These are phyloP conservation scores for Scomber japonicus DNA, from an alignment of 2,113 vertebrate genomes.

Conservation along the genomic window DNA sequence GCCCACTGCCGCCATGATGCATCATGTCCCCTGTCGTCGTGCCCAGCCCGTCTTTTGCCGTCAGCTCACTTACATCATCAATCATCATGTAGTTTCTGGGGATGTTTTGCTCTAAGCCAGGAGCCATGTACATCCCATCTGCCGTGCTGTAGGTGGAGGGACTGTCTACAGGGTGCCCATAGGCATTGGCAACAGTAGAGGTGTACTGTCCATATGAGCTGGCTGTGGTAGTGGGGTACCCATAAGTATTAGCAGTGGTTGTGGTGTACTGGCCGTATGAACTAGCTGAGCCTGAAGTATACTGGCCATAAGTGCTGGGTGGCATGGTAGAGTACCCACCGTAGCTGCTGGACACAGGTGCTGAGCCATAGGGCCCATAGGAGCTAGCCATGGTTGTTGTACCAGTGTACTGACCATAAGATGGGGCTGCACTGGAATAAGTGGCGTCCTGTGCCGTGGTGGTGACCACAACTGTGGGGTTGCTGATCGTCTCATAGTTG, in stretches of 20 bases:
- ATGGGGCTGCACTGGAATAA: slow-evolving; percentile 79
- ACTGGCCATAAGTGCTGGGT: slow-evolving; percentile 83
- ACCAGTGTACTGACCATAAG: slow-evolving; percentile 83
- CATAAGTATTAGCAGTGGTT: slow-evolving; percentile 83
- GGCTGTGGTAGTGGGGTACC: slow-evolving; percentile 84
- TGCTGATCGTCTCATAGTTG: slow-evolving; percentile 94
- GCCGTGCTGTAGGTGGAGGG: slow-evolving; percentile 87
- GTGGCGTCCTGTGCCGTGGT: slow-evolving; percentile 86
- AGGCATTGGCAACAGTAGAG: slow-evolving; percentile 84
- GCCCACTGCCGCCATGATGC: slow-evolving; percentile 86
- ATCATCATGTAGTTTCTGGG: slow-evolving; percentile 99
- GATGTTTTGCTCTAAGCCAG: slow-evolving; percentile 94
- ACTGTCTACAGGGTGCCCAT: slow-evolving; percentile 88
- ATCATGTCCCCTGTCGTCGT: slow-evolving; percentile 86
- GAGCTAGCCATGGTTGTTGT: slow-evolving; percentile 80
- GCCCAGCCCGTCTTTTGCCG: slow-evolving; percentile 91
- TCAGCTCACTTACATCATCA: slow-evolving; percentile 97
- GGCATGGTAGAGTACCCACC: slow-evolving; percentile 81
- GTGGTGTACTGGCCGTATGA: slow-evolving; percentile 90
- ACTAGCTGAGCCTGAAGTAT: slow-evolving; percentile 74
- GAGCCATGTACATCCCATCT: slow-evolving; percentile 91
- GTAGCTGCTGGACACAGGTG: slow-evolving; percentile 81
- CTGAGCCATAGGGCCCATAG: slow-evolving; percentile 82
- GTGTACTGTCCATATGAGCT: slow-evolving; percentile 86
- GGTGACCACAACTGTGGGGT: slow-evolving; percentile 87